Conservation (phyloP, 2,797 vertebrate species). For the Lacerta viridis region DNA sequence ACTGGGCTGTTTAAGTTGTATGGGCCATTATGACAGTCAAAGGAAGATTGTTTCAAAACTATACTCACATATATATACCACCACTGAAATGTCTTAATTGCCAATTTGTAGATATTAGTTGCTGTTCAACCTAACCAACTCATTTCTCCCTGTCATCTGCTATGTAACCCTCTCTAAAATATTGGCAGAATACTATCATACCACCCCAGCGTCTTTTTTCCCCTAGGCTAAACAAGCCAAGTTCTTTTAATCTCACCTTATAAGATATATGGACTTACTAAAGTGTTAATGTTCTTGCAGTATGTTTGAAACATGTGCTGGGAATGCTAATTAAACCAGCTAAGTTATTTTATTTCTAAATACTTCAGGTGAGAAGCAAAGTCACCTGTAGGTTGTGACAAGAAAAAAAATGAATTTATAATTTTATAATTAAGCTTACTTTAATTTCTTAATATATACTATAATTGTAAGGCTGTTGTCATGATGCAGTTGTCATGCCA, state of each 20-base stretch:
- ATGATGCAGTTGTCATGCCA: no score
- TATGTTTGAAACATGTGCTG: constrained; percentile 7
- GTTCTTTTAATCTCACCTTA: neutral
- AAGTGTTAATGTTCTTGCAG: neutral
- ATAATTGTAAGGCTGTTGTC: no score
- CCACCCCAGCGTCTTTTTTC: neutral
- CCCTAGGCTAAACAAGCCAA: neutral
- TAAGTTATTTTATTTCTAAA: constrained; percentile 21
- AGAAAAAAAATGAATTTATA: neutral
- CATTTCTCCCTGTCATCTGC: constrained; percentile 12
- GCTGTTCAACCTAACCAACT: neutral
- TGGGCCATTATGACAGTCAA: neutral
- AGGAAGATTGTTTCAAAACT: constrained; percentile 7
- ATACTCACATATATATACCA: neutral
- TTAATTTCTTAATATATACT: neutral
- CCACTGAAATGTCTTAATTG: neutral
- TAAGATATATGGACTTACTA: constrained; percentile 7
- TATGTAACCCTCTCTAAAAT: neutral
- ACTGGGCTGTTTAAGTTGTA: neutral
- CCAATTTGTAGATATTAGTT: neutral
- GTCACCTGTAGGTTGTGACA: fast-evolving
- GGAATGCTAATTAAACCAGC: constrained; percentile 8
- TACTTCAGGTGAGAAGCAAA: neutral
- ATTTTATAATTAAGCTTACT: neutral
- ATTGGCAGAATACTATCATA: neutral